Conservation (phyloP, 2,888 invertebrate species). For the Oligia strigilis region DNA sequence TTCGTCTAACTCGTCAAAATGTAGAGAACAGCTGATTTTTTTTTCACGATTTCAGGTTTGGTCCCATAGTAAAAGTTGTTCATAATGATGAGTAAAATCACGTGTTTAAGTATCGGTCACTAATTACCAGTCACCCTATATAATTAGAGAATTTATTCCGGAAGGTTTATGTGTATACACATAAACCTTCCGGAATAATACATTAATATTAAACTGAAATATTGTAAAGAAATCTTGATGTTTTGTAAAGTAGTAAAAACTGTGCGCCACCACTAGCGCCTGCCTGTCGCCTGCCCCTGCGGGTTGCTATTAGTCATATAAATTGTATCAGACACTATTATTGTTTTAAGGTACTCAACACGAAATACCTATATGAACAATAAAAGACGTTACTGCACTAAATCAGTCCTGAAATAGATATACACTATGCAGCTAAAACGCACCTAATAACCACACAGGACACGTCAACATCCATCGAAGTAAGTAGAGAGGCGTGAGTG, state of each 20-base stretch:
- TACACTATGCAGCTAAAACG: constrained; percentile 1
- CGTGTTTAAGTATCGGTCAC: too few relatives aligned
- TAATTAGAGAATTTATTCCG: too few relatives aligned
- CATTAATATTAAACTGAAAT: too few relatives aligned
- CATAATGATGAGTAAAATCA: too few relatives aligned
- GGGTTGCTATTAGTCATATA: background rate
- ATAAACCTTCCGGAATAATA: too few relatives aligned
- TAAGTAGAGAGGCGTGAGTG: constrained; percentile 82
- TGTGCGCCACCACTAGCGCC: background rate
- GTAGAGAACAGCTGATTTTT: too few relatives aligned
- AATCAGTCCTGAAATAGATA: background rate
- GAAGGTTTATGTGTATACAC: too few relatives aligned
- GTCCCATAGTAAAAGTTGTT: too few relatives aligned
- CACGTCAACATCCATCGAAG: constrained; percentile 75
- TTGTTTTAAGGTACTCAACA: background rate
- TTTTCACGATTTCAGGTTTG: too few relatives aligned
- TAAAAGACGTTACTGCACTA: background rate
- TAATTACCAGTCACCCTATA: too few relatives aligned
- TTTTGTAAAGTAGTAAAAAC: background rate
- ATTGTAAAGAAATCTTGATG: background rate
- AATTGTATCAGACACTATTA: background rate
- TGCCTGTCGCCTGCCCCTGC: too few relatives aligned
- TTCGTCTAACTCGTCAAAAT: too few relatives aligned
- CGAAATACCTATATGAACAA: background rate
- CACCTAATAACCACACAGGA: constrained; percentile 61